Evolutionary conservation across 2,888 invertebrate genomes (phyloP).

Genomic region (Pachydiplax longipennis): DNA sequence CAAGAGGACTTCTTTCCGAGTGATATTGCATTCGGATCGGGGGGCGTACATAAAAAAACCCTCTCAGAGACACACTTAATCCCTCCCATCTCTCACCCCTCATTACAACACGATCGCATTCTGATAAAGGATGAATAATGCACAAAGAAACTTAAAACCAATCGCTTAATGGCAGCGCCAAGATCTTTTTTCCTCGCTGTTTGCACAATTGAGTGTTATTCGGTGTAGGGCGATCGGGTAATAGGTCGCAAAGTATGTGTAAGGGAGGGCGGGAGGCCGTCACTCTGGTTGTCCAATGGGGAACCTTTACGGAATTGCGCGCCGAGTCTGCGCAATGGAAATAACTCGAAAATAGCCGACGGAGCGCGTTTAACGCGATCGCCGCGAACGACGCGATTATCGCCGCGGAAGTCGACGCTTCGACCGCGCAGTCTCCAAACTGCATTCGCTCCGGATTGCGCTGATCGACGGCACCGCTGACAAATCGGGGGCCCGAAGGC

Average conservation of each 20-base stretch:
- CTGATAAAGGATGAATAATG: conserved; percentile 27
- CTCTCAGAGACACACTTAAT: too few species aligned
- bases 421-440: too few species aligned
- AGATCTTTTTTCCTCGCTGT: background rate
- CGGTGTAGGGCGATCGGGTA: conserved; percentile 24
- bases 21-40: too few species aligned
- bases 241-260: background rate
- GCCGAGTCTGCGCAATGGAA: conserved; percentile 29
- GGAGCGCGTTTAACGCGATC: background rate
- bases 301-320: conserved; percentile 22
- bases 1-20: too few species aligned
- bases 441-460: too few species aligned
- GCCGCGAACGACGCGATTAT: background rate
- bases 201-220: conserved; percentile 44
- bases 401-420: too few species aligned
- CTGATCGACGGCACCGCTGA: too few species aligned
- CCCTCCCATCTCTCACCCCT: background rate
- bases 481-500: too few species aligned
- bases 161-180: conserved; percentile 15
- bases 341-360: conserved; percentile 41
- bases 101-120: conserved; percentile 13
- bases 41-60: too few species aligned
- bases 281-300: conserved; percentile 20
- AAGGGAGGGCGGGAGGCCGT: background rate
- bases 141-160: conserved; percentile 24